A percentile compares a stretch with the other conserved stretches of the same genome.
These are phyloP conservation scores for Corynorhinus townsendii DNA, from an alignment of 2,113 vertebrate species.

Conservation along the genomic window DNA sequence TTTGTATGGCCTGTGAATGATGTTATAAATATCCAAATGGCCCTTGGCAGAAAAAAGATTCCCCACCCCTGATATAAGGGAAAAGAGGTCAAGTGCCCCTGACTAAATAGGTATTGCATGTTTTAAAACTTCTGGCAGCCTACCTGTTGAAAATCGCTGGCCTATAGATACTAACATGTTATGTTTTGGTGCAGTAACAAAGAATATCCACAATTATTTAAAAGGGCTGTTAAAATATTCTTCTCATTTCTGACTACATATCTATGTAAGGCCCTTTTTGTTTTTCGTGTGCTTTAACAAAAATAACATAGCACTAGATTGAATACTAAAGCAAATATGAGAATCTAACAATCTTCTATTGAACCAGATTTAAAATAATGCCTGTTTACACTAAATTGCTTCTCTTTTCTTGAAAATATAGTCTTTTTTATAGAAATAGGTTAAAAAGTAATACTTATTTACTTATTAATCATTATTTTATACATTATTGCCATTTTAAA, in stretches of 20 bases:
- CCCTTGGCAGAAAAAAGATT: too few species aligned
- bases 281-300: neutral
- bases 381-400: neutral
- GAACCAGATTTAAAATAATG: neutral
- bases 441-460: neutral
- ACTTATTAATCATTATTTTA: neutral
- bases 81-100: neutral
- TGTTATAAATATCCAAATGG: too few species aligned
- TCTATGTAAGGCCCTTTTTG: neutral
- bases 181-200: neutral
- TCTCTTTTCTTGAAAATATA: neutral
- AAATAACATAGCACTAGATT: too few species aligned
- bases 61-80: neutral
- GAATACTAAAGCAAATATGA: neutral
- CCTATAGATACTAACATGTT: fast-evolving
- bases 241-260: neutral
- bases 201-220: neutral
- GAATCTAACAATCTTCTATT: neutral
- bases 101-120: neutral
- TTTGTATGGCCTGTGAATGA: too few species aligned
- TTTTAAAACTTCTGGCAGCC: neutral
- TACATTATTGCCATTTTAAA: neutral
- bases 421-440: neutral
- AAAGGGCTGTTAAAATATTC: neutral
- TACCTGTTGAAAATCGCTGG: neutral